Evolutionary conservation across 2,797 vertebrate species (phyloP).

Genomic region (Poeciliopsis gracilis): DNA sequence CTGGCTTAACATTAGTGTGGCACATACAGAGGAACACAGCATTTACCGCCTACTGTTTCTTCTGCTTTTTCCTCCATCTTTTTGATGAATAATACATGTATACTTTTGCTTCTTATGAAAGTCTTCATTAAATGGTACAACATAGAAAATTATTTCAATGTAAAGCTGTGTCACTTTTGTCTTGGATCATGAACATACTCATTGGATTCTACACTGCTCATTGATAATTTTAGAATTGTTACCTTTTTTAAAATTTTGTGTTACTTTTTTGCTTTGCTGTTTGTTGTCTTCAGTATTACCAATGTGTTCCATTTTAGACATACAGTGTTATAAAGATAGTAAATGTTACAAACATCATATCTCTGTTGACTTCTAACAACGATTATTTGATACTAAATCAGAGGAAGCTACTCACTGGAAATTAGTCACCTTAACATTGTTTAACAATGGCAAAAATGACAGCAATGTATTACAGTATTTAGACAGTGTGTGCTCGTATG

Average conservation of each 20-base stretch:
- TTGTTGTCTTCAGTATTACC: neutral
- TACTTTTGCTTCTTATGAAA: neutral
- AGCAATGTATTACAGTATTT: neutral
- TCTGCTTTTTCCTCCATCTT: neutral
- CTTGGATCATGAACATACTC: neutral
- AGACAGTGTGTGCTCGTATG: neutral
- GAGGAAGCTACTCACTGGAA: neutral
- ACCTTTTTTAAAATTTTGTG: neutral
- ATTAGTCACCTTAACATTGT: neutral
- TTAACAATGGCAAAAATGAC: neutral
- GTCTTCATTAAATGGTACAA: neutral
- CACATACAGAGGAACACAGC: neutral
- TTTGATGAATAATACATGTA: neutral
- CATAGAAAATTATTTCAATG: neutral
- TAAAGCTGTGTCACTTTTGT: neutral
- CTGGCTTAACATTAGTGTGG: slow-evolving; percentile 15
- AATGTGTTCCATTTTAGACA: neutral
- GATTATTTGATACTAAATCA: neutral
- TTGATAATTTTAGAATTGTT: neutral
- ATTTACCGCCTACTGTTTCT: neutral
- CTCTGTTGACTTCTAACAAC: neutral
- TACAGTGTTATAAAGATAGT: neutral
- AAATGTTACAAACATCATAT: neutral
- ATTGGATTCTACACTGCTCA: neutral
- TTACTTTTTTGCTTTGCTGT: too few species aligned